A percentile compares a stretch with the other conserved stretches of the same genome.
These are phyloP conservation scores for Limanda limanda DNA, from an alignment of 2,113 vertebrate species.

Conservation along the genomic window DNA sequence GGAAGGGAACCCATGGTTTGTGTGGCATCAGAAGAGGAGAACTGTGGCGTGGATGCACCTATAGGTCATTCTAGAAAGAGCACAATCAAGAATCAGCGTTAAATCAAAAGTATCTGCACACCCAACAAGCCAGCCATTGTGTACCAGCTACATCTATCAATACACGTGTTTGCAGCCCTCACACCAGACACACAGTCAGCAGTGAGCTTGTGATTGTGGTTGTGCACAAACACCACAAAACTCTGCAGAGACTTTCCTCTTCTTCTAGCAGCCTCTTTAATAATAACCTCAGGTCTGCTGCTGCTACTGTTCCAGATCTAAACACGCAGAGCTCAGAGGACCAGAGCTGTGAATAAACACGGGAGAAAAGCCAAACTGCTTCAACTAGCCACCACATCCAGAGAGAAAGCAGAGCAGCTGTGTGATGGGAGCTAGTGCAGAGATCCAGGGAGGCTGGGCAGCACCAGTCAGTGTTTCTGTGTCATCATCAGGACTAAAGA, in stretches of 20 bases:
- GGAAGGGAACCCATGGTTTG: not conserved
- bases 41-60: not conserved
- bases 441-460: no score
- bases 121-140: not conserved
- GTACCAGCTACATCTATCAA: not conserved
- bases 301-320: not conserved
- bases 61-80: not conserved
- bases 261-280: not conserved
- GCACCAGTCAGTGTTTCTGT: no score
- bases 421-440: no score
- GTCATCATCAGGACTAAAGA: no score
- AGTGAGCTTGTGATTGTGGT: not conserved
- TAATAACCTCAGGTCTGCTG: not conserved
- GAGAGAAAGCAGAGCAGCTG: no score
- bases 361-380: not conserved
- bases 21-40: conserved; percentile 22
- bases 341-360: conserved; percentile 8
- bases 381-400: no score
- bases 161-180: not conserved
- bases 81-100: not conserved
- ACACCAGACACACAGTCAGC: not conserved
- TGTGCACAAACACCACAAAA: not conserved
- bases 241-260: conserved; percentile 19
- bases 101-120: no score
- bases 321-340: conserved; percentile 1